Evolutionary conservation across 2,797 vertebrate species (phyloP).

Genomic region (Acridotheres tristis): DNA sequence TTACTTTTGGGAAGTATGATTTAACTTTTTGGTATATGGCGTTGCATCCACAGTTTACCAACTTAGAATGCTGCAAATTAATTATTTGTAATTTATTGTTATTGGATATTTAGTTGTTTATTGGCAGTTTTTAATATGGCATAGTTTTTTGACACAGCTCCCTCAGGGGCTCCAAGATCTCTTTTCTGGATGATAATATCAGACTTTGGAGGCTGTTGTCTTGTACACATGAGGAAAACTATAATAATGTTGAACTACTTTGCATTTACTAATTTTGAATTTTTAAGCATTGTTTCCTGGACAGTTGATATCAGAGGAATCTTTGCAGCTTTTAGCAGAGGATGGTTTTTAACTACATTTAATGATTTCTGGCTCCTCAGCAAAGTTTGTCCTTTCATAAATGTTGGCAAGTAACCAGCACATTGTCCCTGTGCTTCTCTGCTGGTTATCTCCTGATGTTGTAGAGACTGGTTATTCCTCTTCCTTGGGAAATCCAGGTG

Average conservation of each 20-base stretch:
- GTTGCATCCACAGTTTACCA: neutral
- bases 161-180: neutral
- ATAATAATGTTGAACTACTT: neutral
- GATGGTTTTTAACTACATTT: neutral
- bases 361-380: neutral
- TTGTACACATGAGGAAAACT: neutral
- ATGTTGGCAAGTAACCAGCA: neutral
- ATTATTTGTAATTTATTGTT: no score
- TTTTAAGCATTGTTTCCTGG: neutral
- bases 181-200: neutral
- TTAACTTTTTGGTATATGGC: neutral
- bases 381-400: neutral
- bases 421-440: neutral
- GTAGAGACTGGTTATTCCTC: neutral
- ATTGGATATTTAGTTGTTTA: no score
- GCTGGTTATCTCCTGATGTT: neutral
- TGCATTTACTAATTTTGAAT: neutral
- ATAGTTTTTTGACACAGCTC: neutral
- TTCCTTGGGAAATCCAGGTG: neutral
- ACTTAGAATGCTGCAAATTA: neutral
- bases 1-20: neutral
- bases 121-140: neutral
- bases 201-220: neutral
- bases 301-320: neutral
- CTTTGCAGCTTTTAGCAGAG: neutral